Evolutionary conservation across 2,113 vertebrate genomes (phyloP).

Genomic region (Cephalopterus ornatus): DNA sequence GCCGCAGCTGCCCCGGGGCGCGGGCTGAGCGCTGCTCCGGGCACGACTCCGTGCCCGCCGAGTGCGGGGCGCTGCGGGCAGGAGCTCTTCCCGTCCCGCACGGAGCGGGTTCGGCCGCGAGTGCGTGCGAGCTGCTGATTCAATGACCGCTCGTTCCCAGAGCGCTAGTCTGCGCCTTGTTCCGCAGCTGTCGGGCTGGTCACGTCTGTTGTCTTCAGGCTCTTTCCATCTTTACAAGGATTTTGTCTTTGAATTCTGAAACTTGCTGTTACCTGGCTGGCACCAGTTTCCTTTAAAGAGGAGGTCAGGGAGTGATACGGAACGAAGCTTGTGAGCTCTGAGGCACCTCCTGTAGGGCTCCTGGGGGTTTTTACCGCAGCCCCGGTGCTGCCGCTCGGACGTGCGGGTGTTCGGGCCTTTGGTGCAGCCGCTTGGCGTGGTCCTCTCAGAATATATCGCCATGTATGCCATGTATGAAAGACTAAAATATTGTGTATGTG

Average conservation of each 20-base stretch:
- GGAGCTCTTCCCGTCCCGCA: neutral
- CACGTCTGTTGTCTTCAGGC: neutral
- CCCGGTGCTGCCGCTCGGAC: neutral
- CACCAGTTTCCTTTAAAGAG: neutral
- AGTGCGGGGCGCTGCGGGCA: neutral
- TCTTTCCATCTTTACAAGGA: neutral
- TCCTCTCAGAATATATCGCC: neutral
- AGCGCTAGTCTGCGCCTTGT: neutral
- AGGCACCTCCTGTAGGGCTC: neutral
- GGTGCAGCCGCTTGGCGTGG: neutral
- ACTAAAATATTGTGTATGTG: neutral
- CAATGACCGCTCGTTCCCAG: neutral
- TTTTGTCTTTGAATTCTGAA: neutral
- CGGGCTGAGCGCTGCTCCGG: neutral
- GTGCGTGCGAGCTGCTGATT: neutral
- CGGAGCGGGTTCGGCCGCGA: neutral
- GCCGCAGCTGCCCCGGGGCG: neutral
- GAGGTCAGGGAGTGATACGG: accelerated
- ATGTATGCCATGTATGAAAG: accelerated
- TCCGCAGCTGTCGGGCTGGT: neutral
- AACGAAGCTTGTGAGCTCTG: neutral
- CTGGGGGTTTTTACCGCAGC: accelerated
- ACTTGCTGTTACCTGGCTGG: neutral
- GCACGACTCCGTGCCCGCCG: neutral
- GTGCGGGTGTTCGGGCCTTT: neutral